Conservation (phyloP, 92 coral and sea anemone genomes). For the Paragorgia papillata region DNA sequence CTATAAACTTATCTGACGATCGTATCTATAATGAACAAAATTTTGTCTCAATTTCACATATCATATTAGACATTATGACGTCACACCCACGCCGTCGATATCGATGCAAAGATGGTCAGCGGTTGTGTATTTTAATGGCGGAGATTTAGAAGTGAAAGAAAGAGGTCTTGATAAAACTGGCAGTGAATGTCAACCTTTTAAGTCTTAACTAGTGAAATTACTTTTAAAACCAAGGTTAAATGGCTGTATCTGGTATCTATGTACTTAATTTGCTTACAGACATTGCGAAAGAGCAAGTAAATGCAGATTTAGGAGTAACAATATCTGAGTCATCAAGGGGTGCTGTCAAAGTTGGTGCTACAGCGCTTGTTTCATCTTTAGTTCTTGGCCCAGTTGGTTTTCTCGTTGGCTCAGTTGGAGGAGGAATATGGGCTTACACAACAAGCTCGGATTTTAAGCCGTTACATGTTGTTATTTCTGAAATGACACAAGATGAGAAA, state of each 20-base stretch:
- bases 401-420: constrained; percentile 29
- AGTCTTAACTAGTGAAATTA: too few relatives aligned
- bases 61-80: too few relatives aligned
- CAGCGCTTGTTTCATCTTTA: constrained; percentile 25
- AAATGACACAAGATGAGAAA: constrained; percentile 32
- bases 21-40: too few relatives aligned
- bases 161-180: too few relatives aligned
- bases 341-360: constrained; percentile 26
- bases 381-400: constrained; percentile 35
- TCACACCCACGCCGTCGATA: too few relatives aligned
- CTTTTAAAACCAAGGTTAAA: too few relatives aligned
- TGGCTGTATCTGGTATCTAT: constrained; percentile 10
- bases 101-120: too few relatives aligned
- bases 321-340: constrained; percentile 28
- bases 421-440: constrained; percentile 32
- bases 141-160: too few relatives aligned
- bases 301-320: constrained; percentile 22
- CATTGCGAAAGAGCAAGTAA: constrained; percentile 26
- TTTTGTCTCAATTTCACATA: too few relatives aligned
- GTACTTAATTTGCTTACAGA: constrained; percentile 20
- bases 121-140: too few relatives aligned
- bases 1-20: too few relatives aligned
- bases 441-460: constrained; percentile 33
- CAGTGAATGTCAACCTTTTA: too few relatives aligned
- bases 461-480: background rate